phyloP scores from a whole-genome alignment of 2,888 invertebrate species.

The Mesoligia furuncula region DNA sequence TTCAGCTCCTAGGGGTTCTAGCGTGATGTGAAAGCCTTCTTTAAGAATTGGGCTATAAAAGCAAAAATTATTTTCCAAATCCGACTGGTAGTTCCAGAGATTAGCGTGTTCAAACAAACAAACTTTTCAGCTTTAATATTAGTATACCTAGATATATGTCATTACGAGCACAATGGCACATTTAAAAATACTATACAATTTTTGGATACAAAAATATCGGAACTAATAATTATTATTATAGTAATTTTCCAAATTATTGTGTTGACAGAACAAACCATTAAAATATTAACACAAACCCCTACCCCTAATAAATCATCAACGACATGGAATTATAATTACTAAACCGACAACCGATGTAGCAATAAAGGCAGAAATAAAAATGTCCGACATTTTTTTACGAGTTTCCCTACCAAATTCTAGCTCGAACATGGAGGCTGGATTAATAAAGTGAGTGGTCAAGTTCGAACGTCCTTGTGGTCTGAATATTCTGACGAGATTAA shows the following conservation, averaged over 20 bases:
- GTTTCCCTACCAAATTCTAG: slow-evolving; percentile 1
- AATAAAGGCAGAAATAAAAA: slow-evolving; percentile 11
- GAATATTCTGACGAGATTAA: slow-evolving; percentile 23
- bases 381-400: slow-evolving; percentile 14
- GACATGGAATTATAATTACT: slow-evolving; percentile 12
- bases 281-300: not conserved
- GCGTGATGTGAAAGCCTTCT: too few species aligned
- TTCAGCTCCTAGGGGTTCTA: too few species aligned
- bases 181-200: not conserved
- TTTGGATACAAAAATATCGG: not conserved
- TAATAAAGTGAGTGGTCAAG: slow-evolving; percentile 27
- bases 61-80: not conserved
- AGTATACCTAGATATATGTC: not conserved
- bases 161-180: not conserved
- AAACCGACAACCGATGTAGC: not conserved
- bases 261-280: not conserved
- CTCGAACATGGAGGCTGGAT: slow-evolving; percentile 9
- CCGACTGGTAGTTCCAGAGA: too few species aligned
- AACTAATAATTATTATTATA: not conserved
- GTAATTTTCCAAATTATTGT: not conserved
- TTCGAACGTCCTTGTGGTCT: slow-evolving; percentile 1
- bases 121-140: not conserved
- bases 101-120: not conserved
- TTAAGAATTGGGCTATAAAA: not conserved
- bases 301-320: not conserved